Evolutionary conservation across 2,888 invertebrate species (phyloP).

Genomic region (Drosophila lacicola): DNA sequence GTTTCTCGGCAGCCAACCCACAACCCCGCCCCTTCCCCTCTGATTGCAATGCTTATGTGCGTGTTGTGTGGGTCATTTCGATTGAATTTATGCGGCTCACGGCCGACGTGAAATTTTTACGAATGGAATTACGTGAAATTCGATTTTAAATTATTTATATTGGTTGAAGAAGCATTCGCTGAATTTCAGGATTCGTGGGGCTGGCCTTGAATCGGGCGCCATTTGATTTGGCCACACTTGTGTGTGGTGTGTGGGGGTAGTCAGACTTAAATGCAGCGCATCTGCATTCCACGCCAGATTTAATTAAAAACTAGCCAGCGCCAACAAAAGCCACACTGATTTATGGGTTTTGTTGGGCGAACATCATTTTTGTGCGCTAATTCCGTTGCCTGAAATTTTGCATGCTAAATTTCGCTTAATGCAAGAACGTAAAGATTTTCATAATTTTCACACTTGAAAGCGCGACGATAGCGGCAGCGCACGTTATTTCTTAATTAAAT

Average conservation of each 20-base stretch:
- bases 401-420: conserved; percentile 61
- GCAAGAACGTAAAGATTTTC: conserved; percentile 63
- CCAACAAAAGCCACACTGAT: conserved; percentile 44
- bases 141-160: conserved; percentile 67
- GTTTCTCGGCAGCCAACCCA: conserved; percentile 55
- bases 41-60: conserved; percentile 10
- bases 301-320: conserved; percentile 65
- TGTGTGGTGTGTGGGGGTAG: neutral
- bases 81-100: conserved; percentile 66
- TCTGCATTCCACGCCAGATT: conserved; percentile 55
- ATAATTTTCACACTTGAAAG: conserved; percentile 78
- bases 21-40: neutral
- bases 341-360: conserved; percentile 37
- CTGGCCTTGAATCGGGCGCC: conserved; percentile 43
- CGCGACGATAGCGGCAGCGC: conserved; percentile 55
- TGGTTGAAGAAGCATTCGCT: conserved; percentile 40
- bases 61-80: conserved; percentile 63
- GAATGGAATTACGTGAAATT: conserved; percentile 65
- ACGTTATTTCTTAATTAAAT: conserved; percentile 78
- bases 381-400: conserved; percentile 44
- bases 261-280: conserved; percentile 44
- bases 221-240: conserved; percentile 3
- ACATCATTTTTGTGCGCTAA: conserved; percentile 40
- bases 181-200: conserved; percentile 27
- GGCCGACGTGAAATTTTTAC: conserved; percentile 50